Conservation (phyloP, 2,113 vertebrate genomes). For the Perca fluviatilis region DNA sequence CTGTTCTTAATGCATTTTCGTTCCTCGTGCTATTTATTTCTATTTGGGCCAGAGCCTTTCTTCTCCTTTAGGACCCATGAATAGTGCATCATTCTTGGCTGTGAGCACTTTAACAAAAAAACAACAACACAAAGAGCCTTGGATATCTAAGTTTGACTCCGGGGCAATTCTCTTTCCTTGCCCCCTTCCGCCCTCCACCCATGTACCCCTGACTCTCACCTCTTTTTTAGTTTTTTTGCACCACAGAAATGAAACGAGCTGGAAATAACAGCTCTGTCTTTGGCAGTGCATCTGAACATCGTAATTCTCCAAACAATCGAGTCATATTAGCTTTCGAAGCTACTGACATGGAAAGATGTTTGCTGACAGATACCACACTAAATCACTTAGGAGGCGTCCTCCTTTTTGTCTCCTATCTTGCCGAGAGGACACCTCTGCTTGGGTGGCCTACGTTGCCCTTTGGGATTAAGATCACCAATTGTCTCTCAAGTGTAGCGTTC, state of each 20-base stretch:
- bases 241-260: slow-evolving; percentile 74
- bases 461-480: slow-evolving; percentile 17
- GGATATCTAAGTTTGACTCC: slow-evolving; percentile 71
- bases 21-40: slow-evolving; percentile 65
- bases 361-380: slow-evolving; percentile 77
- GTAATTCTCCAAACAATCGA: slow-evolving; percentile 78
- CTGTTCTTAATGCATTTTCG: slow-evolving; percentile 57
- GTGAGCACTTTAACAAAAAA: slow-evolving; percentile 53
- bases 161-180: slow-evolving; percentile 56
- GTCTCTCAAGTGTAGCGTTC: neutral
- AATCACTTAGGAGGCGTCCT: slow-evolving; percentile 75
- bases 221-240: slow-evolving; percentile 13
- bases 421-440: slow-evolving; percentile 44
- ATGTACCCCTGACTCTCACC: slow-evolving; percentile 38
- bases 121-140: slow-evolving; percentile 59
- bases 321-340: slow-evolving; percentile 79
- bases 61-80: slow-evolving; percentile 68
- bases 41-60: slow-evolving; percentile 67
- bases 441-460: slow-evolving; percentile 58
- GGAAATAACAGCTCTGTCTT: slow-evolving; percentile 82
- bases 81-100: slow-evolving; percentile 73
- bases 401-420: slow-evolving; percentile 55
- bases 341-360: slow-evolving; percentile 84
- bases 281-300: slow-evolving; percentile 73
- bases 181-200: slow-evolving; percentile 2